Base-by-base conservation (phyloP, 2,113 vertebrate genomes). In the Ardeotis arabs region DNA sequence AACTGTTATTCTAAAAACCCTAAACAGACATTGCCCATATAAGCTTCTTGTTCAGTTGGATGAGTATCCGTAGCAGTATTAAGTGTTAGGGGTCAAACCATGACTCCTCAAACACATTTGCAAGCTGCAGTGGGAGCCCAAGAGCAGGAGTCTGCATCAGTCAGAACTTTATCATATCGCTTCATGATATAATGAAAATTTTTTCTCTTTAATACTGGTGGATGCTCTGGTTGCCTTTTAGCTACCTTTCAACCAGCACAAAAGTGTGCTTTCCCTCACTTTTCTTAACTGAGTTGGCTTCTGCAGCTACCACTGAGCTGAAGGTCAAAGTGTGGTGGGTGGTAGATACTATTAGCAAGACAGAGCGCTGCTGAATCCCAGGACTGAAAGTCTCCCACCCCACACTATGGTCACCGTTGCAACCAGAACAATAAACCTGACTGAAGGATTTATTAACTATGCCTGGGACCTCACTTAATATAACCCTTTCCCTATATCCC, bases 371-470 rank as follows among this genome's bases (percentile, higher is more conserved):
- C 64, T 84, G 44, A 67, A 59, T 78, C 44, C 19, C 37, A 23
- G 18, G 17, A 25, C 0, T 85, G 67, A 96, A 89, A 73, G 62
- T 55, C 37, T 93, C 25, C 47, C 55, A 73, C 12, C 24, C 28
- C 47, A 59, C 41, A 27, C n/a, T 53, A 1, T 2, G 8, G 68
- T 80, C 83, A 86, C 41, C 17, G 37, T 55, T 84, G 83, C 76
- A 76, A 85, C 39, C 49, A 86, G 56, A 92, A 56, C 67, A 95
- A 88, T 73, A 90, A 92, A 93, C 20, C 55, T 70, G 50, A 56
- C 64, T 33, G 53, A 77, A 89, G 67, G 63, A 62, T 96, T 93
- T 93, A 92, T 67, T 83, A 67, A 44, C 33, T 80, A 16, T 86
- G 52, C 72, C 67, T 58, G 24, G 22, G 56, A n/a, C 59, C 59